Evolutionary conservation across 1,140 invertebrate genomes (phyloP).

Genomic region (Nephila pilipes): DNA sequence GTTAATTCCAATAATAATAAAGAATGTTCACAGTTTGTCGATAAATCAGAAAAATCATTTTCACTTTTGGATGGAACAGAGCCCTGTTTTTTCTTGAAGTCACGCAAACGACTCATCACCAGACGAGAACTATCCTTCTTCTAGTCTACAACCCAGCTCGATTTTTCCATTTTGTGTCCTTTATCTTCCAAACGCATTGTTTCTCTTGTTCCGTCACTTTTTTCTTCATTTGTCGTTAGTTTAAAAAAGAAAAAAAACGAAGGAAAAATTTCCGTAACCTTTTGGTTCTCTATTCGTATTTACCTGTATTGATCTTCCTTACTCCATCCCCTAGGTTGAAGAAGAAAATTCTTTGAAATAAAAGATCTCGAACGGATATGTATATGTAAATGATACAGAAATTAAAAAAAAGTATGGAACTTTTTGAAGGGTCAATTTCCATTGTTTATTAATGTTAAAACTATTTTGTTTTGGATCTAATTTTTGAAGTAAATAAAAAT

Average conservation of each 20-base stretch:
- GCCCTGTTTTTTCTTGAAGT: neutral
- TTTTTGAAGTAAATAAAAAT: too few species aligned
- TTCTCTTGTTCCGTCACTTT: neutral
- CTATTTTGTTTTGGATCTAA: too few species aligned
- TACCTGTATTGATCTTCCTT: too few species aligned
- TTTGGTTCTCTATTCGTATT: too few species aligned
- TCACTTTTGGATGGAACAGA: neutral
- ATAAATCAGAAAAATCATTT: neutral
- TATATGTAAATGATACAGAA: too few species aligned
- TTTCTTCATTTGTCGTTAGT: neutral
- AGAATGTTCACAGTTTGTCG: neutral
- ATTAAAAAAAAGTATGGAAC: too few species aligned
- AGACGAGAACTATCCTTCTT: neutral
- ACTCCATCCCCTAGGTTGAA: too few species aligned
- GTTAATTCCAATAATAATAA: neutral
- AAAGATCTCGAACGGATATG: too few species aligned
- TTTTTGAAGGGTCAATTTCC: too few species aligned
- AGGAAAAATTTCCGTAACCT: too few species aligned
- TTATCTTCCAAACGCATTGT: neutral
- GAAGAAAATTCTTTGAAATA: too few species aligned
- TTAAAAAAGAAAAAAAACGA: neutral
- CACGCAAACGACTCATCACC: conserved; percentile 6
- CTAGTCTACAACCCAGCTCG: neutral
- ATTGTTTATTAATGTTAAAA: too few species aligned
- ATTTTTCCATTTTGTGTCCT: neutral